Base-by-base conservation (phyloP, 2,888 invertebrate species). In the Koerneria pararmatus region DNA sequence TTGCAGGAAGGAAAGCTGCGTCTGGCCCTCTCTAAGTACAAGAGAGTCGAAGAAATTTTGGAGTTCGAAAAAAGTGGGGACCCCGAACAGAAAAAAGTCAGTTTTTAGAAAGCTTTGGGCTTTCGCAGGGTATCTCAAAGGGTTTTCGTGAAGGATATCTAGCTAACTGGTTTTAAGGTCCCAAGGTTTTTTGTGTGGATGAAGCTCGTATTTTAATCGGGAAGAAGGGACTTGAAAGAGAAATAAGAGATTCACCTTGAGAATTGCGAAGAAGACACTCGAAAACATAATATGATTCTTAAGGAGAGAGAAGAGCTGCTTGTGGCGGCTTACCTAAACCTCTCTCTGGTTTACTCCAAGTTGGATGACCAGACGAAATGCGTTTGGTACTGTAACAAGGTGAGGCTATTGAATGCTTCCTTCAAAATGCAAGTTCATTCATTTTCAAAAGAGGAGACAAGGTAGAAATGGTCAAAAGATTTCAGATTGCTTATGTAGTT, bases 11-110 rank as follows among this genome's bases (percentile, higher is more conserved):
- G 87, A 67, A 92, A 93, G 83, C 90, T 88, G 77, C 85, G 86
- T 65, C 79, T 92, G 74, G 95, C 97, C 0, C 86, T 90, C 58
- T 91, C 91, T 84, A 90, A 93, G 88, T 95, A 95, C 84, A 89
- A 89, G 77, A 90, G 90, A 82, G 89, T 92, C 41, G 84, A 88
- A 8, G 85, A 88, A 0, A 88, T 88, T 74, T 82, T 92, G 68
- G 88, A 89, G 72, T 74, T 74, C 66, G 75, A 75, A 68, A 77
- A 77, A 49, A 74, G 70, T 29, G 70, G 70, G 37, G 77, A 79
- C 56, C 69, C 71, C 4, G 78, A 76, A 59, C 65, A 69, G 65
- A 72, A 72, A 60, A 68, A 71, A 64, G 72, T 70, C 15, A 65
- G 19, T 48, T 32, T 11, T 31, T 31, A 8, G 6, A 19, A 15